Conservation (phyloP, 2,797 vertebrate genomes). For the Neosalanx taihuensis region DNA sequence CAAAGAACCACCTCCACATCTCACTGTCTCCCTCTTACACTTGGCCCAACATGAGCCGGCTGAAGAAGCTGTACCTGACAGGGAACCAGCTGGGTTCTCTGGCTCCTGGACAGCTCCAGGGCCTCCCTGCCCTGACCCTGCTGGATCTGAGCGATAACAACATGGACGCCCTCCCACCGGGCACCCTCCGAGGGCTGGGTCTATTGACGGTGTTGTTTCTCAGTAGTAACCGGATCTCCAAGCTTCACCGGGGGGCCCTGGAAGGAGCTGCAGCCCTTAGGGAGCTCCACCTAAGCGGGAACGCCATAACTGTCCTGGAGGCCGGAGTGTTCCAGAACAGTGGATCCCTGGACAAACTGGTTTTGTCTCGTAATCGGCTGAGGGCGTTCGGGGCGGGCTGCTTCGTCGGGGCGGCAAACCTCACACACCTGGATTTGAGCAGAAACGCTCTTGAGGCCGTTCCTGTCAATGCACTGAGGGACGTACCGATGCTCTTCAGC, state of each 20-base stretch:
- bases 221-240: conserved; percentile 57
- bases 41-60: conserved; percentile 52
- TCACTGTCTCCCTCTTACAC: conserved; percentile 31
- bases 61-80: conserved; percentile 58
- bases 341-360: conserved; percentile 45
- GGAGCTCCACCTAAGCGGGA: conserved; percentile 55
- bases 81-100: conserved; percentile 50
- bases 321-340: conserved; percentile 20
- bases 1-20: conserved; percentile 50
- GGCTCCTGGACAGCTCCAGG: conserved; percentile 36
- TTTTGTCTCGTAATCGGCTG: conserved; percentile 59
- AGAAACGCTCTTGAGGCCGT: conserved; percentile 50
- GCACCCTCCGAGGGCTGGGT: conserved; percentile 51
- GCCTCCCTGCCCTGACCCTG: conserved; percentile 49
- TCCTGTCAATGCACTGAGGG: conserved; percentile 46
- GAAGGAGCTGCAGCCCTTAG: conserved; percentile 43
- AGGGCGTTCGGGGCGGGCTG: conserved; percentile 24
- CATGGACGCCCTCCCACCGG: conserved; percentile 42
- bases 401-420: conserved; percentile 47
- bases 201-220: conserved; percentile 54
- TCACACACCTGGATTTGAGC: conserved; percentile 61
- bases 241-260: conserved; percentile 45
- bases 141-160: conserved; percentile 67
- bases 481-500: conserved; percentile 34
- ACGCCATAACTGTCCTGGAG: conserved; percentile 20